phyloP scores from a whole-genome alignment of 2,888 invertebrate genomes.

The Cryptocheilus praepositus region DNA sequence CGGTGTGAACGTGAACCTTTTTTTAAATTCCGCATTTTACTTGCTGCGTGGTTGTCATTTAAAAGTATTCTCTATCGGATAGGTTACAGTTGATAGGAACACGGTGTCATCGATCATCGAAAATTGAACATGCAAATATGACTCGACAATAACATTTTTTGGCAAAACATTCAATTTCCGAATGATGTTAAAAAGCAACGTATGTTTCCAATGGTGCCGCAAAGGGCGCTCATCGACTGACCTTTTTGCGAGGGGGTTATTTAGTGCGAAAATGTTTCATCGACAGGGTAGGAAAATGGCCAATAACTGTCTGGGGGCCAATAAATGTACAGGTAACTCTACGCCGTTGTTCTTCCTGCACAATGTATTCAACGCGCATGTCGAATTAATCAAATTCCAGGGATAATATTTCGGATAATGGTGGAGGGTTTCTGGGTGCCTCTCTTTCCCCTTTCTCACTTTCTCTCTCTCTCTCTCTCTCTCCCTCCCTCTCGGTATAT shows the following conservation, averaged over 20 bases:
- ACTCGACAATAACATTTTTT: constrained; percentile 8
- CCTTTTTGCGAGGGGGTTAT: constrained; percentile 41
- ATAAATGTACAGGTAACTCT: constrained; percentile 29
- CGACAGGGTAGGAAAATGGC: constrained; percentile 20
- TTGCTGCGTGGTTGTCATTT: too few species aligned
- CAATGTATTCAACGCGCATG: constrained; percentile 22
- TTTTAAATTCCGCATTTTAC: neutral
- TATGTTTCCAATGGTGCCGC: constrained; percentile 1
- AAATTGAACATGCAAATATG: too few species aligned
- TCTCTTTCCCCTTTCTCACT: constrained; percentile 11
- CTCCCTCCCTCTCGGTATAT: neutral
- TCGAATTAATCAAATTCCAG: constrained; percentile 32
- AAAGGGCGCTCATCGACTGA: constrained; percentile 20
- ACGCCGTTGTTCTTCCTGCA: constrained; percentile 14
- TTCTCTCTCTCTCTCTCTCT: too few species aligned
- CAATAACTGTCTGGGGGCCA: constrained; percentile 27
- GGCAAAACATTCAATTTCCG: constrained; percentile 23
- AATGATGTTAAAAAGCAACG: neutral
- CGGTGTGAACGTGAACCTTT: too few species aligned
- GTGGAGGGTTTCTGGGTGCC: constrained; percentile 32
- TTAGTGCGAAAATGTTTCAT: constrained; percentile 36
- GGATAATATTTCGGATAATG: constrained; percentile 33
- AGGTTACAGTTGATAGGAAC: too few species aligned
- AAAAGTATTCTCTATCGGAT: too few species aligned
- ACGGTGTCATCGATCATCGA: too few species aligned